Conservation (phyloP, 2,113 vertebrate genomes). For the Scartelaos histophorus region DNA sequence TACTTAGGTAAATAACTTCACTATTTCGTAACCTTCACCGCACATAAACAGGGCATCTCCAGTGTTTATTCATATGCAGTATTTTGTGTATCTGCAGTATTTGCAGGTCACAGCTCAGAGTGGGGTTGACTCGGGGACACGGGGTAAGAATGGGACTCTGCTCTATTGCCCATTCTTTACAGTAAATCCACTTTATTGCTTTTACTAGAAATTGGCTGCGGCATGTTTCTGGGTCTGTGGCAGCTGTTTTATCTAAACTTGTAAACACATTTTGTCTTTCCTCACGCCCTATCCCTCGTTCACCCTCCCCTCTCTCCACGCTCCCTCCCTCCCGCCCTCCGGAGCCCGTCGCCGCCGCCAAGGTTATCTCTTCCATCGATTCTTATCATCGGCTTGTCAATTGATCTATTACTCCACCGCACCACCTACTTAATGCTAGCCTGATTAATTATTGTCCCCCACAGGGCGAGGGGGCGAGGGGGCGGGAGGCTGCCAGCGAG, state of each 20-base stretch:
- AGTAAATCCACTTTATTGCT: constrained; percentile 8
- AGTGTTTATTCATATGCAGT: no score
- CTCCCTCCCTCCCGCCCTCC: constrained; percentile 17
- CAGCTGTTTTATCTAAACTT: constrained; percentile 26
- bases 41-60: neutral
- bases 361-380: constrained; percentile 79
- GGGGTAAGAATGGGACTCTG: neutral
- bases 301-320: constrained; percentile 17
- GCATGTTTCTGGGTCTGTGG: constrained; percentile 8
- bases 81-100: no score
- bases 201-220: constrained; percentile 8
- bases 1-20: no score
- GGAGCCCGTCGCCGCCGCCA: constrained; percentile 59
- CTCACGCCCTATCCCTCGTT: neutral
- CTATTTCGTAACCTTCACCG: no score
- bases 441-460: constrained; percentile 76
- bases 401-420: constrained; percentile 77
- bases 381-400: constrained; percentile 80
- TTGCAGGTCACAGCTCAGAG: neutral
- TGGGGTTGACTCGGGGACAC: neutral
- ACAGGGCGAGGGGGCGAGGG: constrained; percentile 38
- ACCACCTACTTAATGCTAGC: constrained; percentile 73
- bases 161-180: neutral
- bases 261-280: constrained; percentile 32
- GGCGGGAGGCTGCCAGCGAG: constrained; percentile 47